Conservation (phyloP, 2,797 vertebrate genomes). For the Clangula hyemalis region DNA sequence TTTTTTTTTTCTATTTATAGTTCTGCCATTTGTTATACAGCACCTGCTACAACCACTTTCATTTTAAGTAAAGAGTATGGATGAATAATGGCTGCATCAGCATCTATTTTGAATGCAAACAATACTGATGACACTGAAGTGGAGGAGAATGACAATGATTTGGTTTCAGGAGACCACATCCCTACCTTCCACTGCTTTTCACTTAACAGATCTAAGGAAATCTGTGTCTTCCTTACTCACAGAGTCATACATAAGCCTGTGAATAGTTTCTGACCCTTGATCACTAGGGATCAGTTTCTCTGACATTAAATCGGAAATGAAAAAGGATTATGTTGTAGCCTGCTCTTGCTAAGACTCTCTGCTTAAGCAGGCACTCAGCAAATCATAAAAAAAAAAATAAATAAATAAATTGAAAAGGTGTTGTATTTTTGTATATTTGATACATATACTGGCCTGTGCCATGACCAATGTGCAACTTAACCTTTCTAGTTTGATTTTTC, state of each 20-base stretch:
- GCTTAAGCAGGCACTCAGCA: background rate
- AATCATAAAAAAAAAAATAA: background rate
- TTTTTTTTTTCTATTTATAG: background rate
- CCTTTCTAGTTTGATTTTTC: background rate
- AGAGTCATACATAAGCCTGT: background rate
- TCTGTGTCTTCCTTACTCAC: background rate
- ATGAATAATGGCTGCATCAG: background rate
- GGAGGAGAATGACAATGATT: background rate
- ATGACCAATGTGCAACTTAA: slow-evolving; percentile 12
- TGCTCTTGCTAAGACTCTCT: background rate
- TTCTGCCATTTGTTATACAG: background rate
- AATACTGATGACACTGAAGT: background rate
- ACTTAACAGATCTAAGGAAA: background rate
- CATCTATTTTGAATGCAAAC: background rate
- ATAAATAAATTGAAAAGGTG: background rate
- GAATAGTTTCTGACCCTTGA: background rate
- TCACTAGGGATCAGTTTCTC: background rate
- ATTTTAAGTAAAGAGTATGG: background rate
- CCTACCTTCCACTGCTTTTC: background rate
- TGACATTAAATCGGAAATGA: background rate
- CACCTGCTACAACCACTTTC: background rate
- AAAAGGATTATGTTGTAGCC: background rate
- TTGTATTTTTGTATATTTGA: background rate
- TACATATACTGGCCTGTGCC: background rate
- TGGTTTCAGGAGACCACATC: background rate